These are phyloP conservation scores for Noctua janthe DNA, from an alignment of 2,888 invertebrate species.

Conservation along the genomic window DNA sequence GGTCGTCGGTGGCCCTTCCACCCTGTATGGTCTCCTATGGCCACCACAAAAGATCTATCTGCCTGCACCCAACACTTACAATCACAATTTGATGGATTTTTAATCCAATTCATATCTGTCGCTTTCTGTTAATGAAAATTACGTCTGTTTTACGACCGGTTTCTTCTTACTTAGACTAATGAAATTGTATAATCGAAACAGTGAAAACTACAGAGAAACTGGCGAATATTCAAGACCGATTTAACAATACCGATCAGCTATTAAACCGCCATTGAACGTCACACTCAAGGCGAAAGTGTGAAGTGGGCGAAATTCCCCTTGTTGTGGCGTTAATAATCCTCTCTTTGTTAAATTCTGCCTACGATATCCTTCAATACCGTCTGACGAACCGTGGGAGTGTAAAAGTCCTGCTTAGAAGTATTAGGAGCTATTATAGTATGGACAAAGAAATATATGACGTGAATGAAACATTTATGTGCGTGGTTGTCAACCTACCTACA, in stretches of 20 bases:
- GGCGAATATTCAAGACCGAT: not conserved
- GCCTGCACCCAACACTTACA: not conserved
- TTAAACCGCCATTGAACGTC: slow-evolving; percentile 3
- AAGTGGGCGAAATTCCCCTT: slow-evolving; percentile 28
- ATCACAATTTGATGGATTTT: not conserved
- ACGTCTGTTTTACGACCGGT: not conserved
- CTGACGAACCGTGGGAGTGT: slow-evolving; percentile 10
- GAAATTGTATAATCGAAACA: not conserved
- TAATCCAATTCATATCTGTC: not conserved
- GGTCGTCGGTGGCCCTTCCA: not conserved
- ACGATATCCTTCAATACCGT: slow-evolving; percentile 5
- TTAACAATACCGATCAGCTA: not conserved
- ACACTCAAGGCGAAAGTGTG: slow-evolving; percentile 8
- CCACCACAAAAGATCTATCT: not conserved
- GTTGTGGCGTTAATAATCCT: slow-evolving; percentile 20
- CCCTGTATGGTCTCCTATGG: not conserved
- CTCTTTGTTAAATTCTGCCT: slow-evolving; percentile 26
- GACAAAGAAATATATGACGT: not conserved
- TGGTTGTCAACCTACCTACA: not conserved
- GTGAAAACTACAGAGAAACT: not conserved
- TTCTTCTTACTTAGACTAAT: not conserved
- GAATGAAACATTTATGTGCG: not conserved
- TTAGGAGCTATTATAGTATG: not conserved
- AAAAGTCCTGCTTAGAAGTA: slow-evolving; percentile 13
- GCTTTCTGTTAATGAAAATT: not conserved